A percentile compares a stretch with the other conserved stretches of the same genome.
Evolutionary conservation across 2,797 vertebrate genomes (phyloP).

Genomic region (Periophthalmus magnuspinnatus): DNA sequence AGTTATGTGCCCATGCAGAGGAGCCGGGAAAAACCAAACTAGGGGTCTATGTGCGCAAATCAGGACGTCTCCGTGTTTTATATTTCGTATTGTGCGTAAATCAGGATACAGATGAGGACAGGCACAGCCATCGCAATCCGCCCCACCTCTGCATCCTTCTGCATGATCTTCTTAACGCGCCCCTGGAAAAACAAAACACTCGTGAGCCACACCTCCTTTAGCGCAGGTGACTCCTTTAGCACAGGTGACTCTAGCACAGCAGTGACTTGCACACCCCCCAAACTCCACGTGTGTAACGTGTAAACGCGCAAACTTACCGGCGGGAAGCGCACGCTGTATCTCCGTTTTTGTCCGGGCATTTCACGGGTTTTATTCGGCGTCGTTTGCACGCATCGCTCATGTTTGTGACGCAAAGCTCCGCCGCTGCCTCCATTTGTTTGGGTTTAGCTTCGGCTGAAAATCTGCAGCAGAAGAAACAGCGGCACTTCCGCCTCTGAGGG

Average conservation of each 20-base stretch:
- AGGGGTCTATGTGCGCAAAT: too few species aligned
- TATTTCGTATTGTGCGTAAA: not conserved
- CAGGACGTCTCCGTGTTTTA: too few species aligned
- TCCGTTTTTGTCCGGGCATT: conserved; percentile 76
- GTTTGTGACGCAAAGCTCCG: conserved; percentile 49
- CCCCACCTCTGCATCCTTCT: conserved; percentile 78
- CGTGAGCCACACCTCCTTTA: not conserved
- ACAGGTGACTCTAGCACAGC: not conserved
- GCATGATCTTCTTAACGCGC: conserved; percentile 82
- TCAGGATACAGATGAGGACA: conserved; percentile 79
- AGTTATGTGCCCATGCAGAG: too few species aligned
- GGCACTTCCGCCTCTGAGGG: conserved; percentile 25
- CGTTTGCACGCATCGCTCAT: conserved; percentile 62
- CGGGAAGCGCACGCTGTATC: conserved; percentile 74
- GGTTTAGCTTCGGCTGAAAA: conserved; percentile 43
- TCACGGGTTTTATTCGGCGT: conserved; percentile 33
- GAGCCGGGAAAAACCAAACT: too few species aligned
- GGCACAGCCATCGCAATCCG: conserved; percentile 76
- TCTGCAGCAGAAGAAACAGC: conserved; percentile 7
- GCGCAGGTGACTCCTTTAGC: not conserved
- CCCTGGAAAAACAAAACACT: conserved; percentile 50
- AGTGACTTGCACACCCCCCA: not conserved
- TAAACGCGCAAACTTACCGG: conserved; percentile 68
- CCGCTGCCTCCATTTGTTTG: conserved; percentile 74
- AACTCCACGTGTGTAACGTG: not conserved